These are phyloP conservation scores for Noctua janthina DNA, from an alignment of 2,888 invertebrate species.

Conservation along the genomic window DNA sequence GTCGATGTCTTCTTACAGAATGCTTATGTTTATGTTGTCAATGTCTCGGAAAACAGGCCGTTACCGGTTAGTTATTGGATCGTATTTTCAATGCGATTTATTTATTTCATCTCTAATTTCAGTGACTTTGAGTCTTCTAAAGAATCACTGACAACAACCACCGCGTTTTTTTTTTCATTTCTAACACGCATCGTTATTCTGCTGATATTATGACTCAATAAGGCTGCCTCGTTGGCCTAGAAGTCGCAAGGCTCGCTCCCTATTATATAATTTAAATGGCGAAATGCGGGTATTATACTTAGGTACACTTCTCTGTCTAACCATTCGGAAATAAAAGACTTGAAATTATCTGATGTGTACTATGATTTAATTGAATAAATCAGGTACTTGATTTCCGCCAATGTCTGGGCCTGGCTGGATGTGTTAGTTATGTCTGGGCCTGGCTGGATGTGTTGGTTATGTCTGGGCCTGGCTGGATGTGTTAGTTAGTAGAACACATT, in stretches of 20 bases:
- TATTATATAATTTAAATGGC: neutral
- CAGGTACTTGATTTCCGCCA: neutral
- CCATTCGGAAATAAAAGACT: neutral
- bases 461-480: too few species aligned
- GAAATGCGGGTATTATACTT: neutral
- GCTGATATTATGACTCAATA: neutral
- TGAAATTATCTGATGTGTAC: neutral
- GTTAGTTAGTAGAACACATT: neutral
- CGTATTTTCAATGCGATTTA: neutral
- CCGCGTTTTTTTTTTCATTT: neutral
- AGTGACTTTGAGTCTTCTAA: neutral
- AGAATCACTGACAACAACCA: neutral
- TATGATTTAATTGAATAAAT: neutral
- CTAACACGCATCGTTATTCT: neutral
- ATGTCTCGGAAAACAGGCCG: neutral
- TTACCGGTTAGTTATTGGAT: constrained; percentile 12
- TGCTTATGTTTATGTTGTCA: constrained; percentile 1
- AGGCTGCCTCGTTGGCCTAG: neutral
- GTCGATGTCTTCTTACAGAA: constrained; percentile 19
- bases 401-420: neutral
- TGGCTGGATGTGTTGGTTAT: neutral
- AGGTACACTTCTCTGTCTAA: neutral
- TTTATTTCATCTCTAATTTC: neutral
- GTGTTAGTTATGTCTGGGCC: neutral
- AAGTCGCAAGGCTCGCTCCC: neutral